Evolutionary conservation across 2,888 invertebrate genomes (phyloP).

Genomic region (Drosophila borealis): DNA sequence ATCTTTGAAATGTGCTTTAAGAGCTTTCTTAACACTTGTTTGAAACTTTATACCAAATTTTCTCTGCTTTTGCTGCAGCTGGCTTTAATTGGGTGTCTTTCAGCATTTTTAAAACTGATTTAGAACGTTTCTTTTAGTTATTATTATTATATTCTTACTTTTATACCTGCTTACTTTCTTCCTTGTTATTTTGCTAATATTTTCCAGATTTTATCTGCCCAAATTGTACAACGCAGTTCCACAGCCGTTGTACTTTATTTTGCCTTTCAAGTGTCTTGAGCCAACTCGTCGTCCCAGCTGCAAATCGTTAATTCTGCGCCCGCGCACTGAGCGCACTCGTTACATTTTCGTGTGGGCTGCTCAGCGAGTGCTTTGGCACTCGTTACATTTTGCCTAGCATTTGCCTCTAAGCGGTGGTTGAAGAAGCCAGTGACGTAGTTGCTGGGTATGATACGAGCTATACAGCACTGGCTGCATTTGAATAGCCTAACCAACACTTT

Average conservation of each 20-base stretch:
- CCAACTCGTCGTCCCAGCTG: conserved; percentile 34
- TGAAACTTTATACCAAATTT: neutral
- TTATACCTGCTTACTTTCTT: conserved; percentile 4
- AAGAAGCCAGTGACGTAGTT: conserved; percentile 60
- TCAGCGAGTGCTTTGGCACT: conserved; percentile 17
- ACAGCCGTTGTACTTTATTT: conserved; percentile 56
- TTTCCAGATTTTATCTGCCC: neutral
- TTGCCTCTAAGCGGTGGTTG: conserved; percentile 38
- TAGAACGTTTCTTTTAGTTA: neutral
- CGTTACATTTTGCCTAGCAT: neutral
- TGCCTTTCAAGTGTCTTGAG: conserved; percentile 54
- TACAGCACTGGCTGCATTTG: conserved; percentile 7
- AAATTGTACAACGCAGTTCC: conserved; percentile 49
- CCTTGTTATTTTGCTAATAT: conserved; percentile 4
- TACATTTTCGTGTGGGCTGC: conserved; percentile 50
- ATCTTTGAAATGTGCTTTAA: neutral
- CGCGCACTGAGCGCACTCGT: conserved; percentile 52
- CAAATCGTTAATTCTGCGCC: conserved; percentile 75
- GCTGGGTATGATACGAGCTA: neutral
- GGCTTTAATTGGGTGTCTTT: neutral
- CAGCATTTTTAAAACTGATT: neutral
- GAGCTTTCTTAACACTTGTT: neutral
- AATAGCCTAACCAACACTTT: neutral
- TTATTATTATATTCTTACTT: conserved; percentile 1
- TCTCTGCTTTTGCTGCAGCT: neutral